Conservation (phyloP, 2,888 invertebrate genomes). For the Itoplectis maculator region DNA sequence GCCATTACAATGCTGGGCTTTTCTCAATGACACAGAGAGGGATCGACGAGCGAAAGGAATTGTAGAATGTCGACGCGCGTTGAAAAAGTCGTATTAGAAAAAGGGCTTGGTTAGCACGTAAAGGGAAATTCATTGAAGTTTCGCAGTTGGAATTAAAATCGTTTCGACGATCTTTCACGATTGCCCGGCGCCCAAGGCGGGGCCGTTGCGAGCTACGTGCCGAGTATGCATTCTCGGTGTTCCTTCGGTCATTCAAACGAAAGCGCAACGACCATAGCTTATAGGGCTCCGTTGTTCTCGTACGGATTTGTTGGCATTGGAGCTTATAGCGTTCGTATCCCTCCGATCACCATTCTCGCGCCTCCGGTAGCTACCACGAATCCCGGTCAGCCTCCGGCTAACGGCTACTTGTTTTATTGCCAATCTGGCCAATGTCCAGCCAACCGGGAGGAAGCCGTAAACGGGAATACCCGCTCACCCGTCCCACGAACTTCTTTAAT, state of each 20-base stretch:
- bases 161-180: conserved; percentile 41
- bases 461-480: conserved; percentile 21
- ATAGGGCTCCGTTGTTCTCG: conserved; percentile 23
- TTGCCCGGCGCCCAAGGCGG: background rate
- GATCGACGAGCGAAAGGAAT: background rate
- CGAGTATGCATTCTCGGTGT: conserved; percentile 37
- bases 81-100: conserved; percentile 27
- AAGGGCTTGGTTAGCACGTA: conserved; percentile 33
- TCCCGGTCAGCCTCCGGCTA: conserved; percentile 37
- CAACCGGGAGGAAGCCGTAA: conserved; percentile 26
- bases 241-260: conserved; percentile 43
- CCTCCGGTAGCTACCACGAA: background rate
- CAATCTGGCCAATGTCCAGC: conserved; percentile 60
- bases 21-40: background rate
- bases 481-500: conserved; percentile 66
- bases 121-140: conserved; percentile 54
- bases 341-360: conserved; percentile 32
- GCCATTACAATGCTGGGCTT: conserved; percentile 12
- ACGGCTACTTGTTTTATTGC: conserved; percentile 64
- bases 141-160: conserved; percentile 51
- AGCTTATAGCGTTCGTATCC: conserved; percentile 43
- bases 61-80: conserved; percentile 6
- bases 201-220: background rate
- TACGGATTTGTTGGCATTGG: conserved; percentile 59
- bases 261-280: conserved; percentile 16